Evolutionary conservation across 1,140 invertebrate species (phyloP).

Genomic region (Atopsyche davidsoni): DNA sequence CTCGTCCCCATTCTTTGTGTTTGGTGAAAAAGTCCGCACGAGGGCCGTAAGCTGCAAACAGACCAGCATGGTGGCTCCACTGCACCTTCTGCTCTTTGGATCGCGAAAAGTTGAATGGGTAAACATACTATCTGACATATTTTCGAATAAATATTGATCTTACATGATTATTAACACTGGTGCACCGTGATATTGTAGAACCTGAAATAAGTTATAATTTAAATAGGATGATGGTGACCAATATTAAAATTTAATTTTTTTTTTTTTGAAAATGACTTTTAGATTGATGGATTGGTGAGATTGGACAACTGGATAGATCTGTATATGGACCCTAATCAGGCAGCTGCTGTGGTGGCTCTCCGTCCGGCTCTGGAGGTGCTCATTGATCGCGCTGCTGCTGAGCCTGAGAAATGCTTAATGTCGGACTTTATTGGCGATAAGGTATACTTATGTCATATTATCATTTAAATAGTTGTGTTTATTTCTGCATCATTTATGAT

Average conservation of each 20-base stretch:
- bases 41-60: constrained; percentile 95
- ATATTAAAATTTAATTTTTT: neutral
- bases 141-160: too few relatives aligned
- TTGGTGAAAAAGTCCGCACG: constrained; percentile 96
- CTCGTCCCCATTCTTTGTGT: constrained; percentile 93
- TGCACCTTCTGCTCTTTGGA: constrained; percentile 90
- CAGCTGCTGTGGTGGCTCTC: constrained; percentile 76
- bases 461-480: too few relatives aligned
- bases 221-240: neutral
- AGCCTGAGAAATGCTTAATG: constrained; percentile 66
- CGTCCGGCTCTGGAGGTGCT: constrained; percentile 82
- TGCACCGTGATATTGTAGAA: too few relatives aligned
- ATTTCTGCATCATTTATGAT: neutral
- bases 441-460: constrained; percentile 6
- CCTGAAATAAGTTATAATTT: too few relatives aligned
- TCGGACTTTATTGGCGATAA: constrained; percentile 52
- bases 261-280: too few relatives aligned
- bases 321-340: constrained; percentile 70
- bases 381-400: constrained; percentile 67
- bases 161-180: too few relatives aligned
- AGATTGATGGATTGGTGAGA: constrained; percentile 63
- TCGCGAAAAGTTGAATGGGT: constrained; percentile 76
- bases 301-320: constrained; percentile 92
- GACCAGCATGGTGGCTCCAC: constrained; percentile 92
- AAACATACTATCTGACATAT: constrained; percentile 22